A percentile compares a stretch with the other conserved stretches of the same genome.
These are phyloP conservation scores for Hyposmocoma kahamanoa DNA, from an alignment of 1,140 invertebrate species.

Conservation along the genomic window DNA sequence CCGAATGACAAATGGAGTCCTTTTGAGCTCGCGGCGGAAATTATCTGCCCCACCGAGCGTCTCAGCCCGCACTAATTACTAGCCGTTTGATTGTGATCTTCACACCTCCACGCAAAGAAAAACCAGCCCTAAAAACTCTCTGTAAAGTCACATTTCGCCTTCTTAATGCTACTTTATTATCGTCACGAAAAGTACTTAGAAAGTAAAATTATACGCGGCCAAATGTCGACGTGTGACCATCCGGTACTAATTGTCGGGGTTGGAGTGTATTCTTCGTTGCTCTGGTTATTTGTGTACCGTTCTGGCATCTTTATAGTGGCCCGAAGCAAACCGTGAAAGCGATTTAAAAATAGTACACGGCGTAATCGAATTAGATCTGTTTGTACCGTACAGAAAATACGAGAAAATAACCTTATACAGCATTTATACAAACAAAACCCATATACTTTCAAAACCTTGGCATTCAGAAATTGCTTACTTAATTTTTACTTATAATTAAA, in stretches of 20 bases:
- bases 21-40: slow-evolving; percentile 70
- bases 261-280: slow-evolving; percentile 39
- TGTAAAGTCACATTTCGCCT: not conserved
- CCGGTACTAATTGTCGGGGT: slow-evolving; percentile 65
- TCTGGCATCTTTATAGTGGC: slow-evolving; percentile 41
- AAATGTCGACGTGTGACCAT: slow-evolving; percentile 65
- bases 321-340: slow-evolving; percentile 40
- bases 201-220: slow-evolving; percentile 66
- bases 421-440: not conserved
- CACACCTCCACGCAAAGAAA: slow-evolving; percentile 10
- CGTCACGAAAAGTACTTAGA: slow-evolving; percentile 66
- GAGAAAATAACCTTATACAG: too few species aligned
- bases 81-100: slow-evolving; percentile 65
- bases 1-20: slow-evolving; percentile 67
- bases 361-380: not conserved
- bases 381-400: not conserved
- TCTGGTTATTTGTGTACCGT: slow-evolving; percentile 47
- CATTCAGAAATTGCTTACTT: not conserved
- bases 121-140: not conserved
- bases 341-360: slow-evolving; percentile 22
- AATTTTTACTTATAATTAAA: not conserved
- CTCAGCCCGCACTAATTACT: slow-evolving; percentile 67
- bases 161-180: slow-evolving; percentile 36
- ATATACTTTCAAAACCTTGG: not conserved
- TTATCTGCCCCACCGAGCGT: slow-evolving; percentile 68